Conservation (phyloP, 2,888 invertebrate genomes). For the Himalopsyche tibetana region DNA sequence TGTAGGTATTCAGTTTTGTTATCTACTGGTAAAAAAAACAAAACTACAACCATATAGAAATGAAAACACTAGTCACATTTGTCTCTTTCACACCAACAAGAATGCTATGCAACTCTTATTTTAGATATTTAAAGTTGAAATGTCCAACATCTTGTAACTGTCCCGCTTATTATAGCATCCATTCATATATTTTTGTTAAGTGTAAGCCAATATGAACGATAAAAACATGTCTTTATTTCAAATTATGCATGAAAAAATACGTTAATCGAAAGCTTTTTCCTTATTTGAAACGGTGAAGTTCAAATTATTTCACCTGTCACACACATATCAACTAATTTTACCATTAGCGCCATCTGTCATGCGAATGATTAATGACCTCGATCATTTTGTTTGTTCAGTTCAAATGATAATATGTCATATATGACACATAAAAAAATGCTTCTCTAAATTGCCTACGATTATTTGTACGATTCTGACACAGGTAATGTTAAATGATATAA, state of each 20-base stretch:
- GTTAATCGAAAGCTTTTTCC: background rate
- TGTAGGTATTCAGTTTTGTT: too few species aligned
- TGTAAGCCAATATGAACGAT: too few species aligned
- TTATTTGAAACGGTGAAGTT: conserved; percentile 8
- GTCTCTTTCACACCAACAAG: too few species aligned
- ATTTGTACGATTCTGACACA: background rate
- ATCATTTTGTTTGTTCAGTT: conserved; percentile 27
- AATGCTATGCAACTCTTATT: too few species aligned
- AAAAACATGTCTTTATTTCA: background rate
- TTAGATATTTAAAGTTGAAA: too few species aligned
- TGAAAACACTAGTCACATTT: too few species aligned
- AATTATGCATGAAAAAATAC: background rate
- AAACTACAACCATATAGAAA: too few species aligned
- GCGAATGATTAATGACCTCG: conserved; percentile 37
- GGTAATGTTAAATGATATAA: background rate
- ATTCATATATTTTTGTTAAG: background rate
- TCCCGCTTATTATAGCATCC: too few species aligned
- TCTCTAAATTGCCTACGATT: background rate
- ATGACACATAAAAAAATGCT: background rate
- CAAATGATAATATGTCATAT: conserved; percentile 25
- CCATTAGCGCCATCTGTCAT: conserved; percentile 43
- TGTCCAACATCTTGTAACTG: too few species aligned
- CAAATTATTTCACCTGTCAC: conserved; percentile 32
- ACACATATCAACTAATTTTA: conserved; percentile 46
- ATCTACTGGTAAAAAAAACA: too few species aligned